These are phyloP conservation scores for Ceratosolen fusciceps DNA, from an alignment of 1,140 invertebrate species.

Conservation along the genomic window DNA sequence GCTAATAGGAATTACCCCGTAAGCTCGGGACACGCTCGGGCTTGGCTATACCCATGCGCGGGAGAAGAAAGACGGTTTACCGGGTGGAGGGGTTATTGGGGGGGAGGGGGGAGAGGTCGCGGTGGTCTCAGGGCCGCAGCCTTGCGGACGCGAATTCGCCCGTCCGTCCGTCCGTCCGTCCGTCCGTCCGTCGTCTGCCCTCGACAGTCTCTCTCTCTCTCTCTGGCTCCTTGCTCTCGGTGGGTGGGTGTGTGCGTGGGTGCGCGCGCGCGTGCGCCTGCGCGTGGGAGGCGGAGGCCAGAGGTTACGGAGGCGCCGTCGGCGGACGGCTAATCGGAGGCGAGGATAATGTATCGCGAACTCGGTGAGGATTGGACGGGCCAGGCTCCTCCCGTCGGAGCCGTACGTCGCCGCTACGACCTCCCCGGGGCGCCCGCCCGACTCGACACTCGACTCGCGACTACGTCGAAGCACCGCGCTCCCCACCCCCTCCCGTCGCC, in stretches of 20 bases:
- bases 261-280: background rate
- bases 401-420: slow-evolving; percentile 60
- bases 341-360: slow-evolving; percentile 55
- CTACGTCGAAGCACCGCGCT: too few species aligned
- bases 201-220: too few species aligned
- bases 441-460: slow-evolving; percentile 37
- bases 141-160: slow-evolving; percentile 9
- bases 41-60: too few species aligned
- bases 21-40: too few species aligned
- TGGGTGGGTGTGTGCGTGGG: background rate
- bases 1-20: too few species aligned
- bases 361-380: slow-evolving; percentile 69
- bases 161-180: too few species aligned
- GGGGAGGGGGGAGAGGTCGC: background rate
- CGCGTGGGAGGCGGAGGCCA: background rate
- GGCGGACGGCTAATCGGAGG: slow-evolving; percentile 42
- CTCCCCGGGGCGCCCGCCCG: slow-evolving; percentile 53
- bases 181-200: too few species aligned
- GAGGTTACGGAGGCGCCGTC: slow-evolving; percentile 24
- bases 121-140: background rate
- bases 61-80: too few species aligned
- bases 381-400: slow-evolving; percentile 67
- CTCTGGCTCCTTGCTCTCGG: too few species aligned
- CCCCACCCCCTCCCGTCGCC: too few species aligned
- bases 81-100: background rate